Conservation (phyloP, 2,888 invertebrate species). For the Magallana nippona region DNA sequence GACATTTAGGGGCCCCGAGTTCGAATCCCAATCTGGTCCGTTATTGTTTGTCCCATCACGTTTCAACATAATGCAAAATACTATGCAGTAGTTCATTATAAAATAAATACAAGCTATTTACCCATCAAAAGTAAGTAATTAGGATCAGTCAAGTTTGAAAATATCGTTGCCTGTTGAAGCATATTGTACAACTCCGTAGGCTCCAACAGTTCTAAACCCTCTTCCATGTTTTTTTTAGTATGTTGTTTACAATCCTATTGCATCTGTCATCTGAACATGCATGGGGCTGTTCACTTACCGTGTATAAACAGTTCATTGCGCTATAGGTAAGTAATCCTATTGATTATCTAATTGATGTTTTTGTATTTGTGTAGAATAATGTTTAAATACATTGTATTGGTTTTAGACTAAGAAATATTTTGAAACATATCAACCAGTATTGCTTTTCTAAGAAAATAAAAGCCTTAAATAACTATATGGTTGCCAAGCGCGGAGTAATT, state of each 20-base stretch:
- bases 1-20: too few species aligned
- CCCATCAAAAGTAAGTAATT: conserved; percentile 75
- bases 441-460: neutral
- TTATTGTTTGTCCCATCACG: too few species aligned
- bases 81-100: too few species aligned
- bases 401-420: too few species aligned
- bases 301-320: conserved; percentile 53
- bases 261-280: conserved; percentile 27
- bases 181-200: conserved; percentile 78
- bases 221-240: conserved; percentile 63
- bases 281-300: conserved; percentile 44
- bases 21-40: too few species aligned
- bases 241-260: conserved; percentile 16
- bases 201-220: conserved; percentile 72
- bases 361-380: neutral
- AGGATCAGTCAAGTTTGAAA: conserved; percentile 73
- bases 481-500: conserved; percentile 69
- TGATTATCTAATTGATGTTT: neutral
- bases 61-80: too few species aligned
- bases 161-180: conserved; percentile 75
- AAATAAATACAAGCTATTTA: conserved; percentile 48
- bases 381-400: too few species aligned
- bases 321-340: conserved; percentile 12
- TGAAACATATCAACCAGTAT: neutral
- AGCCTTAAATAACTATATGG: conserved; percentile 39